These are phyloP conservation scores for Microlaimidae sp. DNA, from an alignment of 2,888 invertebrate species.

Conservation along the genomic window DNA sequence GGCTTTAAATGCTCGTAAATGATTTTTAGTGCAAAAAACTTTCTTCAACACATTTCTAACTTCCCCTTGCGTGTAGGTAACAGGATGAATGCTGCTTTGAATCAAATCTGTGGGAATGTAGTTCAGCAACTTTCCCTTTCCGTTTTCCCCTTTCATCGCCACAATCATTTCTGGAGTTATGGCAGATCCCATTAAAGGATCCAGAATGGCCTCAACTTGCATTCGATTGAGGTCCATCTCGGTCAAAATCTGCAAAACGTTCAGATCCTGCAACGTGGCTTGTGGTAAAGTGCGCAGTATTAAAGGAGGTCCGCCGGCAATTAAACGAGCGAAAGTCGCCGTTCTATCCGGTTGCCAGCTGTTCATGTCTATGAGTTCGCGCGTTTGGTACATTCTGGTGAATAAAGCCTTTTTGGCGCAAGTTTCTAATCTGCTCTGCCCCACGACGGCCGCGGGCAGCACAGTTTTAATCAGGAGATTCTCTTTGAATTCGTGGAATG, in stretches of 20 bases:
- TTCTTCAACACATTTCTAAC: too few relatives aligned
- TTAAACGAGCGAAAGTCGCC: background rate
- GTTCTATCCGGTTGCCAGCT: background rate
- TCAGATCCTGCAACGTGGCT: background rate
- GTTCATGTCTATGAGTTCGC: background rate
- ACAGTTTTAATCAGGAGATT: background rate
- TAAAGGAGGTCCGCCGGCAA: background rate
- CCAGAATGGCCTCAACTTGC: background rate
- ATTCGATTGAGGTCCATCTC: background rate
- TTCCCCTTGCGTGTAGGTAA: too few relatives aligned
- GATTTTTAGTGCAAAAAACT: too few relatives aligned
- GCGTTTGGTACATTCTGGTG: background rate
- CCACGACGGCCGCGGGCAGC: background rate
- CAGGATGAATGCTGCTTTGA: too few relatives aligned
- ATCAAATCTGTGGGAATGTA: too few relatives aligned
- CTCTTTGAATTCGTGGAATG: background rate
- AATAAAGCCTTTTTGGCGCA: background rate
- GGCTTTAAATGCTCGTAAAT: too few relatives aligned
- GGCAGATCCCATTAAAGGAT: background rate
- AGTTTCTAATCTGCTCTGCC: background rate
- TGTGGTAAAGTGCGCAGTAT: background rate
- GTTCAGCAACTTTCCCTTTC: too few relatives aligned
- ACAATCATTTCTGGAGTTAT: background rate
- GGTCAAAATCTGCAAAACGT: background rate
- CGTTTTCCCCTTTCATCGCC: background rate